Evolutionary conservation across 1,140 invertebrate genomes (phyloP).

Genomic region (Eriocheir sinensis): DNA sequence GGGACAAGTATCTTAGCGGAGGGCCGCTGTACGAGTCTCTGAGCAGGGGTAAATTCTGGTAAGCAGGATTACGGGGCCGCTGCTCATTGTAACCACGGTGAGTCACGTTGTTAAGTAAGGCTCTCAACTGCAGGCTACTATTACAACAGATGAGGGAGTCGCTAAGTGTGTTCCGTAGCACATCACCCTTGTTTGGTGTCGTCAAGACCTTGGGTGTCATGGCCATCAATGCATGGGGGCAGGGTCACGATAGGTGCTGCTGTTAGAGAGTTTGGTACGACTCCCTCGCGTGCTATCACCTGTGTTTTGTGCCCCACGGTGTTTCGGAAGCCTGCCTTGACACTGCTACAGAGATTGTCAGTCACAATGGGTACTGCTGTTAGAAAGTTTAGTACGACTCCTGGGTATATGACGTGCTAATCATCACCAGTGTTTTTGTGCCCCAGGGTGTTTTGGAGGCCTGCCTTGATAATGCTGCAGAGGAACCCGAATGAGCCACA

Average conservation of each 20-base stretch:
- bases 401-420: neutral
- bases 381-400: neutral
- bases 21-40: neutral
- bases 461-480: neutral
- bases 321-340: neutral
- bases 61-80: neutral
- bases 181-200: neutral
- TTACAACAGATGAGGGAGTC: neutral
- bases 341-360: neutral
- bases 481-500: neutral
- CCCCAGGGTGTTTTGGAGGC: constrained; percentile 6
- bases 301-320: neutral
- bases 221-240: no score
- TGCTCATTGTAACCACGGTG: neutral
- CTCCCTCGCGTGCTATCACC: no score
- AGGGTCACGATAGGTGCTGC: no score
- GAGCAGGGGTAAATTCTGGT: neutral
- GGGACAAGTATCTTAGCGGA: neutral
- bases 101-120: neutral
- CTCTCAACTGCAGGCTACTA: neutral
- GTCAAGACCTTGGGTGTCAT: no score
- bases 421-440: neutral
- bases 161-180: neutral
- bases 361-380: neutral
- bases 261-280: no score